Evolutionary conservation across 2,888 invertebrate species (phyloP).

Genomic region (Macrophya alboannulata): DNA sequence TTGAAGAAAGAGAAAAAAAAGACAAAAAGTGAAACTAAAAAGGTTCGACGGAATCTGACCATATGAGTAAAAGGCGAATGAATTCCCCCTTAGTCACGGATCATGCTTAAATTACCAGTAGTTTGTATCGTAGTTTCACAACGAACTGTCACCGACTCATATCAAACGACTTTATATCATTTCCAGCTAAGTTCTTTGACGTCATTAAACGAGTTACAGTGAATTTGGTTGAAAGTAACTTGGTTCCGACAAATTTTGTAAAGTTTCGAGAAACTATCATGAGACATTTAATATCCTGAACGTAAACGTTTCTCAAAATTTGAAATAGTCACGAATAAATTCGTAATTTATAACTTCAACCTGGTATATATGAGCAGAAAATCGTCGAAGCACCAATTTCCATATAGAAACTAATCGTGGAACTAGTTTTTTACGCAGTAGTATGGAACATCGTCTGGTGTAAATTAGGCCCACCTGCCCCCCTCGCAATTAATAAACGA

Average conservation of each 20-base stretch:
- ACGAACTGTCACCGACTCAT: background rate
- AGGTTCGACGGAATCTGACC: background rate
- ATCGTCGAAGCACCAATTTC: too few species aligned
- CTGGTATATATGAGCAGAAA: too few species aligned
- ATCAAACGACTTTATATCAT: background rate
- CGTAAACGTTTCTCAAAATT: too few species aligned
- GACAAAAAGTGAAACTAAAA: too few species aligned
- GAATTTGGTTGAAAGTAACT: background rate
- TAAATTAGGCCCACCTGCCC: conserved; percentile 42
- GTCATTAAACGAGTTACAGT: background rate
- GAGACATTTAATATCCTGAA: too few species aligned
- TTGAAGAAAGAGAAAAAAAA: too few species aligned
- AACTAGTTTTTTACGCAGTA: too few species aligned
- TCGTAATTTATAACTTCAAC: too few species aligned
- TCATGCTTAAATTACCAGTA: background rate
- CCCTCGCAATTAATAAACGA: conserved; percentile 48
- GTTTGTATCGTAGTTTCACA: background rate
- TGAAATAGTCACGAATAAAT: too few species aligned
- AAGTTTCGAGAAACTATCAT: background rate
- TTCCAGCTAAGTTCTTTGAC: background rate
- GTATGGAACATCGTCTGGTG: background rate
- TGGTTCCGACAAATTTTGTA: background rate
- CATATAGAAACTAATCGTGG: too few species aligned
- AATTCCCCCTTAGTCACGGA: background rate
- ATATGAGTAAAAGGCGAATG: background rate